Evolutionary conservation across 2,888 invertebrate genomes (phyloP), one percentile per base, ranked within the genome.

Genomic region (Eupithecia pulchellata): DNA sequence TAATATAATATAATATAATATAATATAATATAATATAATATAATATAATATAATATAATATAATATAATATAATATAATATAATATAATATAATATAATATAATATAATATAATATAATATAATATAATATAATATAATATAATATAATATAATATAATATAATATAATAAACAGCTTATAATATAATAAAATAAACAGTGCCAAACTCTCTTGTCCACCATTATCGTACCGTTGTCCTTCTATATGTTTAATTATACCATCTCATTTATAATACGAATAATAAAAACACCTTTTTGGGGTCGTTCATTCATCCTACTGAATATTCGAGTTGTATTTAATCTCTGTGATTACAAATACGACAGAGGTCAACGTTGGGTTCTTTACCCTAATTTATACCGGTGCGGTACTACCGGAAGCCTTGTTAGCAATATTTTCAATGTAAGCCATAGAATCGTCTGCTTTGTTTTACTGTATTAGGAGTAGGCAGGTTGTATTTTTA

Each of bases 271-370:
- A 67, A 58, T 61, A 17, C 30, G 27, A 67, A 76, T 76, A 78
- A 78, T 79, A 80, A 79, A 82, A 82, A 81, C 77, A 81, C 74
- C 76, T 76, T 78, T 80, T 66, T 63, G 75, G 76, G 75, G 74
- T 64, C 74, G 78, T 79, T 82, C 74, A 78, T 79, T 82, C 79
- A 82, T 83, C 79, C 81, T 66, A 71, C 76, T 75, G 78, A 82
- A 84, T 84, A 85, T 84, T 82, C 77, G 76, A 78, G 78, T 78
- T 76, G 79, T 80, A 83, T 86, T 85, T 83, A 84, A 87, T 86
- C 82, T 82, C 72, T 58, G 77, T 76, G 81, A 86, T 85, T 84
- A 80, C 77, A 80, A 80, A 82, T 82, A 79, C 78, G 78, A 68
- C 66, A 55, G 69, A 75, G 75, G 76, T 75, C 75, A 77, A 63